Percentiles rank a stretch among this genome's conserved stretches.
Evolutionary conservation across 2,113 vertebrate species (phyloP).

Genomic region (Falcunculus frontatus): DNA sequence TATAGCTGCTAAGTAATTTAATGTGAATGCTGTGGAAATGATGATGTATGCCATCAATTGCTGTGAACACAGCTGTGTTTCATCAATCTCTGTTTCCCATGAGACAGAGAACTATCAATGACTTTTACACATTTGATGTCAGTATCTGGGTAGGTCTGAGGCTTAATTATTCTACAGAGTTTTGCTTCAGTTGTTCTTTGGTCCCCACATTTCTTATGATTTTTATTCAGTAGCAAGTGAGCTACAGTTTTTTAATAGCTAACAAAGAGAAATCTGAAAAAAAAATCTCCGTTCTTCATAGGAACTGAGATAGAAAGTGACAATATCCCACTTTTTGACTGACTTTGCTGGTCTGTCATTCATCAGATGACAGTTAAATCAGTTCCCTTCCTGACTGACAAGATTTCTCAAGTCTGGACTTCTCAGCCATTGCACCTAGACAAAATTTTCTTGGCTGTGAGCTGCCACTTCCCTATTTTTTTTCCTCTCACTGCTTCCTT

Average conservation of each 20-base stretch:
- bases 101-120: conserved; percentile 23
- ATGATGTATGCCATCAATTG: conserved; percentile 32
- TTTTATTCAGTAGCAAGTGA: conserved; percentile 19
- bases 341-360: background rate
- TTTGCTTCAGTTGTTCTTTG: background rate
- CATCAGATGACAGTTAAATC: background rate
- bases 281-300: background rate
- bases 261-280: conserved; percentile 5
- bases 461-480: background rate
- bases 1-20: conserved; percentile 56
- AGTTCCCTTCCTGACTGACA: background rate
- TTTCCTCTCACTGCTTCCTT: background rate
- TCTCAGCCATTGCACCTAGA: background rate
- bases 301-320: background rate
- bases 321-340: background rate
- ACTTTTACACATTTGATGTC: conserved; percentile 28
- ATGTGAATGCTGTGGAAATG: conserved; percentile 37
- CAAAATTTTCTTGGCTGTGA: background rate
- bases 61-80: conserved; percentile 60
- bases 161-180: conserved; percentile 24
- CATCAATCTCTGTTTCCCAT: conserved; percentile 44
- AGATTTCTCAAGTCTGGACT: background rate
- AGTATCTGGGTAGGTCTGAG: background rate
- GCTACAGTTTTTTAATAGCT: background rate
- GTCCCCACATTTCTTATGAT: background rate